phyloP scores from a whole-genome alignment of 2,888 invertebrate genomes.

The Lagria hirta region DNA sequence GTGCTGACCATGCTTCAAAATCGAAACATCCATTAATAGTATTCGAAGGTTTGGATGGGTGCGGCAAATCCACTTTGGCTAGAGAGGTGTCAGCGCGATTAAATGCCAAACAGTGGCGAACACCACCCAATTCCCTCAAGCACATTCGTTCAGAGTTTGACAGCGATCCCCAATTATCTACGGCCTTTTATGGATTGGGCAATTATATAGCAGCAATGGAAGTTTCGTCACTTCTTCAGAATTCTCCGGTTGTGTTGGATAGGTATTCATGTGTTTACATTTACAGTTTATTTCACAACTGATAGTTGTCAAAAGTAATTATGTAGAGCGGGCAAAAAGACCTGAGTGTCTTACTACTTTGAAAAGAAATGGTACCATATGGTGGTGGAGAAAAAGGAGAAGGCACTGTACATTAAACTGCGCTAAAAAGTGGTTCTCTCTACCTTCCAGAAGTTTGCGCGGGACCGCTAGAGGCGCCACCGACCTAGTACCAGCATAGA shows the following conservation, averaged over 20 bases:
- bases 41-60: conserved; percentile 56
- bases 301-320: too few relatives aligned
- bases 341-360: too few relatives aligned
- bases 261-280: too few relatives aligned
- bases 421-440: too few relatives aligned
- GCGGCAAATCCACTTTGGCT: conserved; percentile 55
- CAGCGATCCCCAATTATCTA: conserved; percentile 41
- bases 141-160: conserved; percentile 48
- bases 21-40: conserved; percentile 51
- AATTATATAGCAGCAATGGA: conserved; percentile 55
- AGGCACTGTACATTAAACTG: too few relatives aligned
- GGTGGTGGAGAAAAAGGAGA: too few relatives aligned
- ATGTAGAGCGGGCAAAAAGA: too few relatives aligned
- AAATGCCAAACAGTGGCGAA: conserved; percentile 43
- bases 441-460: too few relatives aligned
- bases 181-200: conserved; percentile 54
- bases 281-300: too few relatives aligned
- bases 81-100: conserved; percentile 46
- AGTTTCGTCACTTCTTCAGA: conserved; percentile 40
- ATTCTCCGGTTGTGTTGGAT: conserved; percentile 54
- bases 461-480: too few relatives aligned
- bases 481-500: too few relatives aligned
- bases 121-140: conserved; percentile 51
- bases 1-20: conserved; percentile 3
- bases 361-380: too few relatives aligned